phyloP scores from a whole-genome alignment of 1,140 invertebrate species.

The Heliconius hewitsoni region DNA sequence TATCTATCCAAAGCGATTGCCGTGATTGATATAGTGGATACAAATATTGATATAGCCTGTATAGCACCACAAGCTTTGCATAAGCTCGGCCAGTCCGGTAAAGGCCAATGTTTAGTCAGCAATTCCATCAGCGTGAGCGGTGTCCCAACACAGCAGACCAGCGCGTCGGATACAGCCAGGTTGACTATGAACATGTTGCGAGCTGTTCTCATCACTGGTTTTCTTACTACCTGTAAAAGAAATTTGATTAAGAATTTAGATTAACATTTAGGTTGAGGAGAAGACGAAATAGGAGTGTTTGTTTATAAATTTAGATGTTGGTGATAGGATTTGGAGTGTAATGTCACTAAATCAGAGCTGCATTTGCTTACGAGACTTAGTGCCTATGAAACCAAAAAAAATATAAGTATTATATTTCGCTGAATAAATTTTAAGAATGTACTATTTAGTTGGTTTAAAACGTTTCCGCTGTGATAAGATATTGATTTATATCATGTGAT shows the following conservation, averaged over 20 bases:
- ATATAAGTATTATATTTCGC: too few relatives aligned
- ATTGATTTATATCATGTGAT: too few relatives aligned
- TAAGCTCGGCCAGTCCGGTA: conserved; percentile 84
- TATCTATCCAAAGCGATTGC: conserved; percentile 93
- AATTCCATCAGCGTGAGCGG: conserved; percentile 92
- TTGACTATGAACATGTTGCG: conserved; percentile 96
- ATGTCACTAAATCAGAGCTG: too few relatives aligned
- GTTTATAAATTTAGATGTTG: too few relatives aligned
- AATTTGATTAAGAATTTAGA: not conserved
- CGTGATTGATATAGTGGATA: conserved; percentile 94
- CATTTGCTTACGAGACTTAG: too few relatives aligned
- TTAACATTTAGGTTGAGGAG: not conserved
- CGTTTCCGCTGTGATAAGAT: too few relatives aligned
- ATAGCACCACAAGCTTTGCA: conserved; percentile 92
- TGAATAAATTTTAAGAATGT: too few relatives aligned
- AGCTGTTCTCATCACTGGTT: conserved; percentile 91
- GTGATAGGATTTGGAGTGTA: too few relatives aligned
- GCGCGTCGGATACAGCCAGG: conserved; percentile 91
- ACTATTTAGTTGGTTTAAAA: too few relatives aligned
- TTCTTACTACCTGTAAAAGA: conserved; percentile 83
- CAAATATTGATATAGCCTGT: conserved; percentile 93
- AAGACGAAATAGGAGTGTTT: too few relatives aligned
- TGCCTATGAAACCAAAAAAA: too few relatives aligned
- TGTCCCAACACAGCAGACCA: conserved; percentile 92
- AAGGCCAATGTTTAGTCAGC: conserved; percentile 88